Base-by-base conservation (phyloP, 2,113 vertebrate species). In the Pterocles orientalis region DNA sequence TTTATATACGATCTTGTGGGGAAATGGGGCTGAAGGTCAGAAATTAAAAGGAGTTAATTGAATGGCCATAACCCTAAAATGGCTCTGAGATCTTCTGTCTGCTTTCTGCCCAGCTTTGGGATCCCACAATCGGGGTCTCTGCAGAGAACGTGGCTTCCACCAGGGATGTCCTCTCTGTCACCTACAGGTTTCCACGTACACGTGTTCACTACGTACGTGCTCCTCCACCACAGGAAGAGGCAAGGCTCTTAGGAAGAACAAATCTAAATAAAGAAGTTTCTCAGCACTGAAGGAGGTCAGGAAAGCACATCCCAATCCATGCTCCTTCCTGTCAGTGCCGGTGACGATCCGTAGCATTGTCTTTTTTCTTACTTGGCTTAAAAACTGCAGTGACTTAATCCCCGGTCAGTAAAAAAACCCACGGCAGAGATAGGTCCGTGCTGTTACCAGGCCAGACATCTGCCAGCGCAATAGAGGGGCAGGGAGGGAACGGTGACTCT, bases 291-390 rank as follows among this genome's bases (percentile, higher is more conserved):
- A 94, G 81, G 78, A 94, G 92, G 58, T 19, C 91, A 96, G 96
- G 96, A 96, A 95, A 95, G 96, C 91, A 96, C 95, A 95, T 95
- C 95, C 92, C 91, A 64, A 79, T 89, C 77, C 83, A 48, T 10
- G 12, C 83, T 96, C 66, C 90, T 96, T 97, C 96, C 92, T 95
- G 96, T 69, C 72, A 76, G 77, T 4, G 0, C 80, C 2, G 9
- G 4, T 90, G 91, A 92, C 70, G 2, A 89, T 71, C 77, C 13
- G 1, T 8, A 76, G 77, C 88, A 94, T 95, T 95, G 96, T 95
- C 86, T 94, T 95, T 79, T 76, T 86, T 60, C 69, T 85, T 28
- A 54, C 66, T 96, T 95, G 83, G 96, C 94, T 96, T 91, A 41
- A 72, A 92, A 96, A 72, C 23, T 53, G 45, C 47, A 28, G 73